These are phyloP conservation scores for Glyphotaelius pellucidus DNA, from an alignment of 2,888 invertebrate genomes.

Conservation along the genomic window DNA sequence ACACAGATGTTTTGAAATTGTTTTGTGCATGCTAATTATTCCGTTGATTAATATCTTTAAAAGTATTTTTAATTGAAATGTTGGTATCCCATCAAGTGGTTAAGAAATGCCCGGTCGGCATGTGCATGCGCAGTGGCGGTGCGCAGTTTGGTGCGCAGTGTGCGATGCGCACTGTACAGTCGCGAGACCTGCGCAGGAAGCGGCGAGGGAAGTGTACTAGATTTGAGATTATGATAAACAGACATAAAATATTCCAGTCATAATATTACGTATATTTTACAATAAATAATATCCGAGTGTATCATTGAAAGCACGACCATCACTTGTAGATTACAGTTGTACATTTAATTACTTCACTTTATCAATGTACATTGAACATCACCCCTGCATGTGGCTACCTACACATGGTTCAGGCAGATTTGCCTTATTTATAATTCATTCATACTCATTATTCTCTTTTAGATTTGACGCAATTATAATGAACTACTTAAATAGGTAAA, in stretches of 20 bases:
- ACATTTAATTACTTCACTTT: not conserved
- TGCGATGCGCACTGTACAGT: not conserved
- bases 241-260: constrained; percentile 63
- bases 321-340: constrained; percentile 17
- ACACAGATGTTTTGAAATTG: not conserved
- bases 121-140: not conserved
- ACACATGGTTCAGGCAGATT: not conserved
- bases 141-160: not conserved
- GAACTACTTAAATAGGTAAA: not conserved
- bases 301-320: constrained; percentile 38
- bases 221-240: constrained; percentile 62
- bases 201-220: constrained; percentile 59
- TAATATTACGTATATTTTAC: constrained; percentile 63
- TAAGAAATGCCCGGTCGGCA: not conserved
- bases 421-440: not conserved
- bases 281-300: constrained; percentile 41
- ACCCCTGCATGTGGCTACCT: not conserved
- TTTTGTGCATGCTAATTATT: not conserved
- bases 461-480: not conserved
- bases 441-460: not conserved
- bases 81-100: not conserved
- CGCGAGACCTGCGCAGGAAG: constrained; percentile 50
- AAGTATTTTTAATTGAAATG: not conserved
- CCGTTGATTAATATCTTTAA: not conserved
- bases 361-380: constrained; percentile 12